Evolutionary conservation across 2,113 vertebrate species (phyloP).

Genomic region (Zosterops pallidus): DNA sequence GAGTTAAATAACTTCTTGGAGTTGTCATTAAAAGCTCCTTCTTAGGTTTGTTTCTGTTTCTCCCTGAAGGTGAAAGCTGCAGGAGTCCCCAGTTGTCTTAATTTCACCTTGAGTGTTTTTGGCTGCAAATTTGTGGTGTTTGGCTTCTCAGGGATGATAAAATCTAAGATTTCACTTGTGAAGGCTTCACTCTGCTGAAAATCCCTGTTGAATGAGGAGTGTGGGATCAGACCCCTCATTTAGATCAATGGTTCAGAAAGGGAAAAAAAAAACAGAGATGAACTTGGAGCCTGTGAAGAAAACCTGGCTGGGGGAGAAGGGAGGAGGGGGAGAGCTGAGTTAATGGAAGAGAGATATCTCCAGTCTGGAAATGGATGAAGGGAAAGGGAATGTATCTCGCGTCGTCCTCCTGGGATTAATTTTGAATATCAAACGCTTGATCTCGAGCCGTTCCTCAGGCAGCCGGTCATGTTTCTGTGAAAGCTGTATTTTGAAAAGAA

Average conservation of each 20-base stretch:
- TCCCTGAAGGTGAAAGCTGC: neutral
- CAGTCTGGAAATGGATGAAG: constrained; percentile 40
- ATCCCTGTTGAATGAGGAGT: neutral
- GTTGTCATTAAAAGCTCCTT: neutral
- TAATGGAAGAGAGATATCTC: constrained; percentile 47
- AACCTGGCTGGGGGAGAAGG: neutral
- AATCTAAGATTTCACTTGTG: neutral
- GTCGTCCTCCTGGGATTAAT: constrained; percentile 20
- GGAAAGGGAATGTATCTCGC: neutral
- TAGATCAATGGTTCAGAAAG: neutral
- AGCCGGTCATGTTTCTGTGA: constrained; percentile 43
- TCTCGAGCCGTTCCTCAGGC: constrained; percentile 10
- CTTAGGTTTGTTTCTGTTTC: neutral
- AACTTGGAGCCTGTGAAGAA: constrained; percentile 9
- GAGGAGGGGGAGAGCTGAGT: neutral
- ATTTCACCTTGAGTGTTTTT: neutral
- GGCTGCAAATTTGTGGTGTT: neutral
- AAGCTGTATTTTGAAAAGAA: constrained; percentile 47
- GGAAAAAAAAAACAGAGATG: neutral
- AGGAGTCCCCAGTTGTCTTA: neutral
- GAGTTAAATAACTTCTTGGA: neutral
- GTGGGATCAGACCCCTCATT: neutral
- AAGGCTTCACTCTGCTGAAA: neutral
- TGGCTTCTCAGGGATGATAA: neutral
- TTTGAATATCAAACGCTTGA: constrained; percentile 51